phyloP scores from a whole-genome alignment of 2,797 vertebrate species.

The Antrozous pallidus region DNA sequence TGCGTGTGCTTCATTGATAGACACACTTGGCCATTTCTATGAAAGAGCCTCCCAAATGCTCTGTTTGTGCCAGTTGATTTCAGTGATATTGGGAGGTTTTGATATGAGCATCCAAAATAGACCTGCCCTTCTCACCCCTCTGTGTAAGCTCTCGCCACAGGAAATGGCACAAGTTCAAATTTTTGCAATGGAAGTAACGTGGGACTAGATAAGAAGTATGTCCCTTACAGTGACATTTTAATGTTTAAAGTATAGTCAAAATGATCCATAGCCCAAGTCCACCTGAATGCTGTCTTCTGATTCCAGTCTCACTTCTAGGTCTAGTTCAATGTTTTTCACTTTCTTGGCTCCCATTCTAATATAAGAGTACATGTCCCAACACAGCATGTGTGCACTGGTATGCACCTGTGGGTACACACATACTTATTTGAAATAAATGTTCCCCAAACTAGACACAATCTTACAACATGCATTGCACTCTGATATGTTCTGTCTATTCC shows the following conservation, averaged over 20 bases:
- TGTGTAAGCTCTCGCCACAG: conserved; percentile 79
- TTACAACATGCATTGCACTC: rapidly evolving
- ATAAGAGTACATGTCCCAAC: rapidly evolving
- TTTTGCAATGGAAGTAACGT: conserved; percentile 81
- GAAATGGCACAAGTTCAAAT: conserved; percentile 85
- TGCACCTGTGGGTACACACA: not conserved
- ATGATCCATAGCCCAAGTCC: conserved; percentile 79
- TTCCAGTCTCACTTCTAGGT: conserved; percentile 55
- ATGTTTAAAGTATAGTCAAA: conserved; percentile 83
- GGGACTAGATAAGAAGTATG: conserved; percentile 82
- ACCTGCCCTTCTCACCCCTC: conserved; percentile 81
- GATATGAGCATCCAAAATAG: conserved; percentile 83
- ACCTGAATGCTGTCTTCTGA: conserved; percentile 81
- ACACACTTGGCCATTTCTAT: conserved; percentile 73
- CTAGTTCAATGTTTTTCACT: not conserved
- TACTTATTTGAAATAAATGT: rapidly evolving
- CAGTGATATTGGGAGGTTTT: conserved; percentile 77
- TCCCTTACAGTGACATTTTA: conserved; percentile 78
- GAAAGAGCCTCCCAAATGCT: conserved; percentile 76
- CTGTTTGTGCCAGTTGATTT: conserved; percentile 83
- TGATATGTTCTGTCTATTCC: rapidly evolving
- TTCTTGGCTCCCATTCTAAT: not conserved
- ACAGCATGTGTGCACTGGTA: rapidly evolving
- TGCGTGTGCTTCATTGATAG: conserved; percentile 82
- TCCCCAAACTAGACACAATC: not conserved